Evolutionary conservation across 35 echinoderm and acorn worm species (phyloP), one percentile per base, ranked within the genome.

Genomic region (Apostichopus parvimensis): DNA sequence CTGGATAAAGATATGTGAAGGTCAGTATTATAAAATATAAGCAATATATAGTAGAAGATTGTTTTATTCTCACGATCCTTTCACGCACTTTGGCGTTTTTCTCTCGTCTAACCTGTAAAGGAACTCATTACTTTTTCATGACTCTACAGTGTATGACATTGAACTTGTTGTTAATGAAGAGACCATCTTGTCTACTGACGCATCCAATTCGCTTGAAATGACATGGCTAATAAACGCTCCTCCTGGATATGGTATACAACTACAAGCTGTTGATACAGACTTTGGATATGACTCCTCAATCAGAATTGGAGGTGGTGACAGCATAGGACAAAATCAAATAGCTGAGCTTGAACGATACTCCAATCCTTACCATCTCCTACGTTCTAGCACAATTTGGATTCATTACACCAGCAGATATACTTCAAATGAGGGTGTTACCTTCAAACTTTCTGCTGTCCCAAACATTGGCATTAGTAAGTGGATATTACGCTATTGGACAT

Each of bases 401-500:
- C 55, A 4, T 5, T 84, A 10, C 54, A 1, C 21, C 17, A 84
- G 18, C 6, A 9, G n/a, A 25, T 60, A 20, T 25, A 58, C 15
- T 58, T 58, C 54, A 84, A 58, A 24, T 53, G n/a, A 8, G 6
- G 81, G 56, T n/a, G 57, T 84, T 58, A 59, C 22, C 55, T 1
- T 84, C 4, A 84, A 21, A 24, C 15, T 60, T 24, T 58, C 56
- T 4, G 55, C 81, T 22, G 56, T 84, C 18, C n/a, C 6, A 21
- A 55, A 25, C 58, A 84, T 84, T 58, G 81, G 81, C 55, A 84
- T 84, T 18, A 56, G 81, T 84, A 60, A 84, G 81, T 84, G 17
- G n/a, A 59, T 58, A 10, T 22, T 60, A n/a, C 15, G 6, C 9
- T 34, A 34, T 34, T 34, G 28, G 28, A 24, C 23, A 53, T 5